A percentile compares a stretch with the other conserved stretches of the same genome.
Evolutionary conservation across 1,140 invertebrate genomes (phyloP).

Genomic region (Leucophenga varia): DNA sequence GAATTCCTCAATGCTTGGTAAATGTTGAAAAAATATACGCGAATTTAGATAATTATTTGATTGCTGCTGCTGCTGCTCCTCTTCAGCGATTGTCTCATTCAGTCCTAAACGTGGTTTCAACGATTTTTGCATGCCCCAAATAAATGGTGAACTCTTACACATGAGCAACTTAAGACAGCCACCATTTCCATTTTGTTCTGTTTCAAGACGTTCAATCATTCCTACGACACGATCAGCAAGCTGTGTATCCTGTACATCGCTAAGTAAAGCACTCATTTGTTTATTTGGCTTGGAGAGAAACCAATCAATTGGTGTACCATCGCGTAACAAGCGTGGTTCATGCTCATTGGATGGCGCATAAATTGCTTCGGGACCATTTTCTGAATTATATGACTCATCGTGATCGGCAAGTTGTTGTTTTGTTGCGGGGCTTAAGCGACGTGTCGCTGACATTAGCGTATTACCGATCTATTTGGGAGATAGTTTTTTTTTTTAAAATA

Average conservation of each 20-base stretch:
- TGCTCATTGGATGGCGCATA: conserved; percentile 34
- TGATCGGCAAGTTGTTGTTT: neutral
- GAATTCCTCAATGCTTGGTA: conserved; percentile 68
- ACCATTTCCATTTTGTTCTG: conserved; percentile 56
- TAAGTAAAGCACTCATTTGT: conserved; percentile 61
- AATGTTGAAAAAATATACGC: conserved; percentile 60
- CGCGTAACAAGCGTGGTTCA: conserved; percentile 29
- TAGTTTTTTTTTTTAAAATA: no score
- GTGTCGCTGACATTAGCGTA: conserved; percentile 30
- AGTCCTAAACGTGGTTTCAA: conserved; percentile 55
- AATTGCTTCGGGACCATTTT: conserved; percentile 29
- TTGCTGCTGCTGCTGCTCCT: conserved; percentile 32
- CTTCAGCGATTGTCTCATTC: neutral
- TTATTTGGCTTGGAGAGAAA: conserved; percentile 56
- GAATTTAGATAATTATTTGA: conserved; percentile 49
- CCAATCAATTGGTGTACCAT: conserved; percentile 59
- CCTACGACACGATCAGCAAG: conserved; percentile 60
- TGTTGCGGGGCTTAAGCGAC: conserved; percentile 1
- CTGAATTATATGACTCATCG: conserved; percentile 6
- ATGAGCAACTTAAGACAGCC: conserved; percentile 72
- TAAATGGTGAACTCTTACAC: conserved; percentile 75
- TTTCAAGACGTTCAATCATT: conserved; percentile 63
- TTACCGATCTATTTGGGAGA: conserved; percentile 34
- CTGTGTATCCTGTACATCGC: conserved; percentile 62
- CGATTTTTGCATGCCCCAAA: conserved; percentile 71